A percentile compares a stretch with the other conserved stretches of the same genome.
phyloP scores from a whole-genome alignment of 2,113 vertebrate genomes.

The Elephantulus edwardii region DNA sequence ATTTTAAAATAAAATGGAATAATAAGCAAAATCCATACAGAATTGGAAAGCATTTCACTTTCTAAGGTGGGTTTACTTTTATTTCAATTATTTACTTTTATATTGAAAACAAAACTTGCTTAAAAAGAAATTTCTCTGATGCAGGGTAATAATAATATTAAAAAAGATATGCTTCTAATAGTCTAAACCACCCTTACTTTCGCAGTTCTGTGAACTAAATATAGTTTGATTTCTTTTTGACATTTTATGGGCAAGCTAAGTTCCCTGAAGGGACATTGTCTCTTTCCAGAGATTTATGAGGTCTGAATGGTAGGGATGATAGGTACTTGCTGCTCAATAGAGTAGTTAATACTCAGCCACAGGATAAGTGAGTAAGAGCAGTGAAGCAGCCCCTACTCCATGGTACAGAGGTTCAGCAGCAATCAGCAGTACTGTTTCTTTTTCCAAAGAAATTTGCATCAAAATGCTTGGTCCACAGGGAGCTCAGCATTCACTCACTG shows the following conservation, averaged over 20 bases:
- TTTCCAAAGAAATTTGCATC: conserved; percentile 78
- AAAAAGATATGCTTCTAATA: conserved; percentile 55
- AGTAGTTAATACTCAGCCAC: conserved; percentile 82
- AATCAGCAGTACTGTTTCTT: conserved; percentile 70
- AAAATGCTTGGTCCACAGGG: conserved; percentile 61
- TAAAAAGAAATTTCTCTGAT: conserved; percentile 41
- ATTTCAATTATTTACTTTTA: background rate
- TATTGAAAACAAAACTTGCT: background rate
- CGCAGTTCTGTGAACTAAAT: conserved; percentile 71
- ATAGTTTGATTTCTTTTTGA: conserved; percentile 64
- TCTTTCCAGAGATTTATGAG: conserved; percentile 80
- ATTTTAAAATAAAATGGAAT: background rate
- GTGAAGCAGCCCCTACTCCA: conserved; percentile 72
- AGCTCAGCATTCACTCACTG: conserved; percentile 60
- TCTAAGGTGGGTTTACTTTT: background rate
- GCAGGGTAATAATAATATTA: background rate
- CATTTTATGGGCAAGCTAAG: conserved; percentile 72
- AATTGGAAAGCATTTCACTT: background rate
- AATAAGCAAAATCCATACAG: background rate
- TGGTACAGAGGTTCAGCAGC: conserved; percentile 68
- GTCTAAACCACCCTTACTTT: conserved; percentile 17
- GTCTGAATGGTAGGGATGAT: conserved; percentile 76
- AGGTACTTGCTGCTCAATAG: conserved; percentile 80
- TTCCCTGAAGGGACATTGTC: conserved; percentile 79
- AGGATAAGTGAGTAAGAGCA: conserved; percentile 76